These are phyloP conservation scores for Tapirus terrestris DNA, from an alignment of 2,113 vertebrate species.

Conservation along the genomic window DNA sequence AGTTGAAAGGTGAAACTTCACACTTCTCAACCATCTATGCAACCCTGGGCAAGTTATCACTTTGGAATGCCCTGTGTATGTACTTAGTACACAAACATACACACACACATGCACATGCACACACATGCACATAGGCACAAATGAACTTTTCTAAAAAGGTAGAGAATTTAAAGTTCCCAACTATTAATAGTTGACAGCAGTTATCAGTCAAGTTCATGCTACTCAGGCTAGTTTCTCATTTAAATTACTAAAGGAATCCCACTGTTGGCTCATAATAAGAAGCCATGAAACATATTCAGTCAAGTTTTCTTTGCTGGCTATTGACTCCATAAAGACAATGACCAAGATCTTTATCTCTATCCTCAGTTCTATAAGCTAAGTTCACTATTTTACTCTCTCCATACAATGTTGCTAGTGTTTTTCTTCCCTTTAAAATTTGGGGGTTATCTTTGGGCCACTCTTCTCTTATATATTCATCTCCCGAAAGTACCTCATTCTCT, in stretches of 20 bases:
- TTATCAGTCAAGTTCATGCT: background rate
- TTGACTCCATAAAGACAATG: background rate
- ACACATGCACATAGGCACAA: background rate
- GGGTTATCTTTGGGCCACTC: background rate
- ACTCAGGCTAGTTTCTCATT: conserved; percentile 1
- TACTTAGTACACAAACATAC: background rate
- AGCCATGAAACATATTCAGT: background rate
- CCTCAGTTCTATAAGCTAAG: background rate
- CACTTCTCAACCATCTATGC: background rate
- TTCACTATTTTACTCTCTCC: background rate
- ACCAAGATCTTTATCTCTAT: background rate
- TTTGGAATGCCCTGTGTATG: background rate
- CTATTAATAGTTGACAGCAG: background rate
- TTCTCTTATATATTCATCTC: background rate
- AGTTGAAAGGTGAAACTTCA: background rate
- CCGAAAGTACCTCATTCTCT: background rate
- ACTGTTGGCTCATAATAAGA: background rate
- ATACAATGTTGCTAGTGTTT: background rate
- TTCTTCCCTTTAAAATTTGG: background rate
- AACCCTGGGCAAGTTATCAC: background rate
- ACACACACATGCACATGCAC: background rate
- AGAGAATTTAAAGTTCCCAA: background rate
- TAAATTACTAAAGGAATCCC: conserved; percentile 31
- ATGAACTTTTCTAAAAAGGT: background rate
- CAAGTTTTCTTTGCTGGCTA: background rate